Percentiles rank a stretch among this genome's conserved stretches.
Evolutionary conservation across 1,140 invertebrate species (phyloP).

Genomic region (Leptinotarsa texana): DNA sequence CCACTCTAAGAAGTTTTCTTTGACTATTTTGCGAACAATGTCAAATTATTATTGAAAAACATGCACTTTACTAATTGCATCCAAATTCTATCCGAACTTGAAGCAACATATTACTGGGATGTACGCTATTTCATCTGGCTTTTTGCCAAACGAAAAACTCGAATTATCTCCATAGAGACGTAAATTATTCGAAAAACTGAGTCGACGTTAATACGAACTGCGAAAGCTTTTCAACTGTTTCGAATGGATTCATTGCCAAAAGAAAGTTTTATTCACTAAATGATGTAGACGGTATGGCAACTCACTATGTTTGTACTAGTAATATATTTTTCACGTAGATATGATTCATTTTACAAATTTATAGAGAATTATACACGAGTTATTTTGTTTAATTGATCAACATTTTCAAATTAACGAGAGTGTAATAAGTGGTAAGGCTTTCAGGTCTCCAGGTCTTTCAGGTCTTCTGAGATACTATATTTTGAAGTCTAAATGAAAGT

Average conservation of each 20-base stretch:
- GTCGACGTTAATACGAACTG: not conserved
- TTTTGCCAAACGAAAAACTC: not conserved
- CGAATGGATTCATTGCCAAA: not conserved
- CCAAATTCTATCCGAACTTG: not conserved
- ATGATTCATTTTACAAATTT: no score
- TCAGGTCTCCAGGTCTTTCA: no score
- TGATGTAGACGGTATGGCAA: not conserved
- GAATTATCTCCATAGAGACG: not conserved
- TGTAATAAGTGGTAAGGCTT: no score
- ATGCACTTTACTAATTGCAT: not conserved
- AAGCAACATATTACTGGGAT: not conserved
- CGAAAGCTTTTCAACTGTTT: not conserved
- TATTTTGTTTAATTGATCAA: no score
- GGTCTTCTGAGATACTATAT: no score
- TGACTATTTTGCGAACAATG: not conserved
- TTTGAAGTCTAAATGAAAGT: no score
- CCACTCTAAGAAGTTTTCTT: no score
- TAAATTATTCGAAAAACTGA: conserved; percentile 4
- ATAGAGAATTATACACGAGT: no score
- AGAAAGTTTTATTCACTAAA: not conserved
- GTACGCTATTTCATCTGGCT: not conserved
- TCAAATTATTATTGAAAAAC: not conserved
- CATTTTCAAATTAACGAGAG: no score
- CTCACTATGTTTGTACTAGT: not conserved
- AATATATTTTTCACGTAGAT: no score